Conservation (phyloP, 2,797 vertebrate genomes). For the Emydoidea blandingii region DNA sequence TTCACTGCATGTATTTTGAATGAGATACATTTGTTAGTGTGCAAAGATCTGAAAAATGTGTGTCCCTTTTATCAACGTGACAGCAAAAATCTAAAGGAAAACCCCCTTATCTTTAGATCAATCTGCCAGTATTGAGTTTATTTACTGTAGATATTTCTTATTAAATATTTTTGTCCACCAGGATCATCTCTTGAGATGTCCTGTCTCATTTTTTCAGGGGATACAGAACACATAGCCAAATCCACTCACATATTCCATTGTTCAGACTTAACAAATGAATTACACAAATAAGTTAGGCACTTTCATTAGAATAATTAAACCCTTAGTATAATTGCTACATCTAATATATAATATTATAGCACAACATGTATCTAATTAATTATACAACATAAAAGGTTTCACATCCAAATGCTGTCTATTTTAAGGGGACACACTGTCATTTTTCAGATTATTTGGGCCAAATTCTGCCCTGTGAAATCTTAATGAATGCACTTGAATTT, state of each 20-base stretch:
- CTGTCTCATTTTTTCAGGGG: neutral
- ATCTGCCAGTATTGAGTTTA: slow-evolving; percentile 16
- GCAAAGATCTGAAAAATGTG: slow-evolving; percentile 76
- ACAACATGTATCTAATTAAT: neutral
- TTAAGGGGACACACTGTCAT: neutral
- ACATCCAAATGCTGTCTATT: neutral
- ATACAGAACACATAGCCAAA: rapidly evolving
- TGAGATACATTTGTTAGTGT: slow-evolving; percentile 75
- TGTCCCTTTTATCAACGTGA: slow-evolving; percentile 72
- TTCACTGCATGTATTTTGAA: slow-evolving; percentile 78
- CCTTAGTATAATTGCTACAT: neutral
- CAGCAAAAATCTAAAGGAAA: slow-evolving; percentile 59
- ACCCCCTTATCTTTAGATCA: slow-evolving; percentile 65
- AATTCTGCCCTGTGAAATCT: neutral
- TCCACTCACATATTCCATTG: slow-evolving; percentile 15
- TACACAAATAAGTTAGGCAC: neutral
- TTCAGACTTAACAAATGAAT: slow-evolving; percentile 41
- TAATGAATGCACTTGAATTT: neutral
- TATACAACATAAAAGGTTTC: neutral
- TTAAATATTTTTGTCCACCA: slow-evolving; percentile 25
- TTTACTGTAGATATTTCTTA: slow-evolving; percentile 33
- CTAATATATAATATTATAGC: slow-evolving; percentile 1
- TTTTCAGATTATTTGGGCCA: neutral
- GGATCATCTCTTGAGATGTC: neutral
- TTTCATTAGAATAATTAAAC: slow-evolving; percentile 68